A percentile compares a stretch with the other conserved stretches of the same genome.
phyloP scores from a whole-genome alignment of 2,888 invertebrate species.

The Lamellibrachia columna region DNA sequence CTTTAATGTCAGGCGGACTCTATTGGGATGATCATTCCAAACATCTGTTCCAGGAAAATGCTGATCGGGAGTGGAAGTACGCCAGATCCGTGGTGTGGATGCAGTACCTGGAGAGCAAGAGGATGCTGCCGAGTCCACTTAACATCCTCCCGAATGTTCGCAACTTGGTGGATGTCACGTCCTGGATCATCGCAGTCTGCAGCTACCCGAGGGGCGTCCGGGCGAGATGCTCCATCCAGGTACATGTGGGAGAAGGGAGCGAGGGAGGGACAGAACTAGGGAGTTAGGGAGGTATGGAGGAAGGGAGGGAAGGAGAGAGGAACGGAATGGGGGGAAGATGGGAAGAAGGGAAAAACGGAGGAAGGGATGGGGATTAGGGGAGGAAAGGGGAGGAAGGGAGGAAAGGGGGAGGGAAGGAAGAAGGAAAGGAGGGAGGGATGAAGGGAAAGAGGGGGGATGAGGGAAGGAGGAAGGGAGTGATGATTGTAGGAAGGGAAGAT shows the following conservation, averaged over 20 bases:
- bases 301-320: too few relatives aligned
- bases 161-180: background rate
- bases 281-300: too few relatives aligned
- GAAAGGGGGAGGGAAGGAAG: too few relatives aligned
- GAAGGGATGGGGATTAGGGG: background rate
- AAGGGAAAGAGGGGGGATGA: background rate
- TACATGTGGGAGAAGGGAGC: too few relatives aligned
- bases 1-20: too few relatives aligned
- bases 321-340: too few relatives aligned
- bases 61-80: background rate
- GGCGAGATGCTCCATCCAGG: background rate
- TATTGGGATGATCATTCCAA: background rate
- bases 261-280: too few relatives aligned
- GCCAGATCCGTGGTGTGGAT: background rate
- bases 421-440: background rate
- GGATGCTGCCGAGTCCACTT: constrained; percentile 1
- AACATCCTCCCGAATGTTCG: background rate
- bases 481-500: background rate
- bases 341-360: background rate
- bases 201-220: background rate
- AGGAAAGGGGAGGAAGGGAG: background rate
- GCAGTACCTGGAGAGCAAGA: background rate
- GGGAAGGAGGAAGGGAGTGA: too few relatives aligned
- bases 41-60: background rate
- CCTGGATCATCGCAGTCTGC: background rate